Base-by-base conservation (phyloP, 2,797 vertebrate species). In the Aplochiton taeniatus region DNA sequence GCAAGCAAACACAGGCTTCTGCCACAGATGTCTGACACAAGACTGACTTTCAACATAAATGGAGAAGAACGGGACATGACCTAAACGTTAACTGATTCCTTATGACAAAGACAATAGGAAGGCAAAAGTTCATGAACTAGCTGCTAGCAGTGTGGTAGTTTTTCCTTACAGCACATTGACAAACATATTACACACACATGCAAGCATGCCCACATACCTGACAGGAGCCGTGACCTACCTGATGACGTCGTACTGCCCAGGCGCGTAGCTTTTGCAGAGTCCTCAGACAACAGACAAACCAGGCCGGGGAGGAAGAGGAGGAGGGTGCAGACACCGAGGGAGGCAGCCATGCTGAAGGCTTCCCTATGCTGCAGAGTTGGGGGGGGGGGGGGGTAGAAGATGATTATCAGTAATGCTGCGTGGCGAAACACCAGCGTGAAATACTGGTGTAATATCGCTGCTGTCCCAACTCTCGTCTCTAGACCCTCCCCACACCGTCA, bases 21-120 rank as follows among this genome's bases (percentile, higher is more conserved):
- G 84, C 86, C 85, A 86, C 79, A 73, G 66, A 63, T 82, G 82
- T 88, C 86, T 81, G 86, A 82, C 82, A 83, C 73, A 76, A 83
- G 61, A 76, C 0, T 52, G 50, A 18, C 13, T 52, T n/a, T 51
- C 4, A 1, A 52, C 16, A n/a, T 52, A 52, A 16, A 16, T n/a
- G 9, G 9, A 16, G 16, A 8, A 1, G 50, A 52, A 16, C 7
- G 18, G 9, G 50, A 10, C n/a, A 9, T 52, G 50, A 52, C 31
- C 2, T 6, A 2, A 31, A 31, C 31, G 31, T 6, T 31, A 3
- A 6, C 31, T 31, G 31, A 2, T 31, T 31, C 31, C 31, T 3
- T 6, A 31, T 6, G 31, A 31, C 31, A 2, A 31, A 31, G 31
- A 31, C 31, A 31, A 2, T 31, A 31, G 31, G 31, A 6, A 31